Conservation (phyloP, 53 echinoderm and acorn worm genomes). For the Zoroaster sp. region DNA sequence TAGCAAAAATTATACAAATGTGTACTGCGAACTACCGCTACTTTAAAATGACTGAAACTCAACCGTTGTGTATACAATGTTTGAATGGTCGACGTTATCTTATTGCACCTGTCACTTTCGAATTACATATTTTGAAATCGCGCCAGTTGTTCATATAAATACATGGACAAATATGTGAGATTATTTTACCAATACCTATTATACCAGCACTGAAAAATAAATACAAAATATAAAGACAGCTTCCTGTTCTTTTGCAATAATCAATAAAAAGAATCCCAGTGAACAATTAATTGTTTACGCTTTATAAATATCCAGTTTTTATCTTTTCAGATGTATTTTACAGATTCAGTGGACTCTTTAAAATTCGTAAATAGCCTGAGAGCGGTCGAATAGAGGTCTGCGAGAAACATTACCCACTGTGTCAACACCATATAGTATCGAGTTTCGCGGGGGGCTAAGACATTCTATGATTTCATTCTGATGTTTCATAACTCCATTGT, state of each 20-base stretch:
- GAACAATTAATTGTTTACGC: neutral
- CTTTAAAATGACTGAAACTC: no score
- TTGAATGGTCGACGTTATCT: no score
- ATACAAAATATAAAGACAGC: neutral
- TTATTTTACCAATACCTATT: no score
- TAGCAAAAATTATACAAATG: no score
- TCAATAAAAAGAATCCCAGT: neutral
- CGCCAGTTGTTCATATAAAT: no score
- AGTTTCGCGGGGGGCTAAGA: neutral
- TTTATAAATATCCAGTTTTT: neutral
- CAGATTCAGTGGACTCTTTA: neutral
- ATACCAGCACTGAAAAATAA: neutral
- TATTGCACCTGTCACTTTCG: no score
- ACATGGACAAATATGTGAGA: no score
- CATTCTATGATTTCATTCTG: neutral
- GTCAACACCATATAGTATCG: neutral
- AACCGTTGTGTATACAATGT: no score
- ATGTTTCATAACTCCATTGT: constrained; percentile 17
- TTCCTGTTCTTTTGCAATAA: neutral
- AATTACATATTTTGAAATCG: no score
- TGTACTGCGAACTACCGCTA: no score
- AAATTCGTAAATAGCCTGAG: neutral
- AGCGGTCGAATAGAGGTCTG: neutral
- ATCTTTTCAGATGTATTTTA: neutral
- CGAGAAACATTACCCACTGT: neutral